phyloP scores from a whole-genome alignment of 2,797 vertebrate species.

The Aeoliscus strigatus region DNA sequence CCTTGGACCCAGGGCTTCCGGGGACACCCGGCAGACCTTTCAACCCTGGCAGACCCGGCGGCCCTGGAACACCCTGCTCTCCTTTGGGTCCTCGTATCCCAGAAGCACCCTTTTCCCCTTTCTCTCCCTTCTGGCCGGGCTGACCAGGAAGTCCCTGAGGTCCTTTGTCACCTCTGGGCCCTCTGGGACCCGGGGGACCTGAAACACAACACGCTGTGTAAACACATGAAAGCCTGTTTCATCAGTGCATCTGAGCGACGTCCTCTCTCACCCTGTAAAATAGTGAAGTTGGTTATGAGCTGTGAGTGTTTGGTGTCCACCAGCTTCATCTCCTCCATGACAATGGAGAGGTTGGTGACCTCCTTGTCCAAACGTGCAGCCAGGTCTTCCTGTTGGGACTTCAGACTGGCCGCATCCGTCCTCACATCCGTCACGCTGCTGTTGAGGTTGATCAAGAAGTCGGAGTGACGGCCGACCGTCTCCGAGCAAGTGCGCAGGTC shows the following conservation, averaged over 20 bases:
- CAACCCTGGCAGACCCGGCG: conserved; percentile 81
- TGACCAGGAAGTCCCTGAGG: conserved; percentile 80
- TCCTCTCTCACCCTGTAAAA: conserved; percentile 83
- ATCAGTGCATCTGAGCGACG: not conserved
- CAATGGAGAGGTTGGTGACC: conserved; percentile 86
- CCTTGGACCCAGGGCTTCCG: conserved; percentile 86
- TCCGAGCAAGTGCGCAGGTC: conserved; percentile 87
- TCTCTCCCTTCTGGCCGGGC: conserved; percentile 85
- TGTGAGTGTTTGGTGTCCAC: conserved; percentile 95
- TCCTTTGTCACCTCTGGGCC: conserved; percentile 90
- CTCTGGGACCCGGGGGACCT: conserved; percentile 94
- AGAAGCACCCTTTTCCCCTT: conserved; percentile 84
- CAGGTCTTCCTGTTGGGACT: conserved; percentile 86
- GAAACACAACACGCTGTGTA: conserved; percentile 19
- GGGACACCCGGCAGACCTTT: conserved; percentile 85
- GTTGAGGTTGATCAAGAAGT: conserved; percentile 84
- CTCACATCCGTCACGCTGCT: conserved; percentile 80
- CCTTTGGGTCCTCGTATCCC: conserved; percentile 83
- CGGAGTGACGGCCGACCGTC: conserved; percentile 84
- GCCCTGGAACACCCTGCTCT: conserved; percentile 83
- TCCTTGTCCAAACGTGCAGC: conserved; percentile 86
- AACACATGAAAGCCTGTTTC: not conserved
- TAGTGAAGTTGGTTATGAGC: conserved; percentile 96
- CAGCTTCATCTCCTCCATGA: conserved; percentile 98
- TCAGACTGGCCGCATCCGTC: conserved; percentile 77